Conservation (phyloP, 2,797 vertebrate genomes). For the Fundulus diaphanus region DNA sequence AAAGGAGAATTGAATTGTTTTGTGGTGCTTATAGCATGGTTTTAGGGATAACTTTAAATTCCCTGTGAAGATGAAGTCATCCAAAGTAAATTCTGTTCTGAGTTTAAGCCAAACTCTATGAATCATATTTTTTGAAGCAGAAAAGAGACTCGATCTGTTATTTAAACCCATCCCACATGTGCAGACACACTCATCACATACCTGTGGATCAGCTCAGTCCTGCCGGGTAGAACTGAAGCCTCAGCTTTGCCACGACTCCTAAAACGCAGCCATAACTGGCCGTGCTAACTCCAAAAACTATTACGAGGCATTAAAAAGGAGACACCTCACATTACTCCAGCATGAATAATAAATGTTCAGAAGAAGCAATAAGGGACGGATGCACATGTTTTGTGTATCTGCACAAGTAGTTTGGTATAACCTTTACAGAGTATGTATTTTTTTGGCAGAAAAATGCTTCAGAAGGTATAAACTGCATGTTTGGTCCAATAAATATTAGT, state of each 20-base stretch:
- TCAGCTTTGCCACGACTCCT: constrained; percentile 61
- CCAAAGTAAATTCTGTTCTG: neutral
- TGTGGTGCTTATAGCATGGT: neutral
- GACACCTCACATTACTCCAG: constrained; percentile 77
- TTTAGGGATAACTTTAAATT: neutral
- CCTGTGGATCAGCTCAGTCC: constrained; percentile 45
- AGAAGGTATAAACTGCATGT: neutral
- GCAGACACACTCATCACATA: constrained; percentile 21
- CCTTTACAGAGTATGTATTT: neutral
- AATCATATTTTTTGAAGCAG: constrained; percentile 1
- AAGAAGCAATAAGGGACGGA: constrained; percentile 42
- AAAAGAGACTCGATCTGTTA: constrained; percentile 1
- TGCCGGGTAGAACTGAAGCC: constrained; percentile 42
- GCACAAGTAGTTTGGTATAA: neutral
- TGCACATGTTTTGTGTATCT: constrained; percentile 27
- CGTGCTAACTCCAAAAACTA: constrained; percentile 77
- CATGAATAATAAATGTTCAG: constrained; percentile 78
- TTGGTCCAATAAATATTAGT: neutral
- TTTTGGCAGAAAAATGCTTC: neutral
- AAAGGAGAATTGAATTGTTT: neutral
- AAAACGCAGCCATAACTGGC: constrained; percentile 78
- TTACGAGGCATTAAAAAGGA: constrained; percentile 79
- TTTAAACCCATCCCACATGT: constrained; percentile 3
- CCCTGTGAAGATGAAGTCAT: neutral
- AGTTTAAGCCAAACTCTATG: neutral